Percentiles rank a stretch among this genome's conserved stretches.
Evolutionary conservation across 1,140 invertebrate species (phyloP).

Genomic region (Yoshiicerus persimilis): DNA sequence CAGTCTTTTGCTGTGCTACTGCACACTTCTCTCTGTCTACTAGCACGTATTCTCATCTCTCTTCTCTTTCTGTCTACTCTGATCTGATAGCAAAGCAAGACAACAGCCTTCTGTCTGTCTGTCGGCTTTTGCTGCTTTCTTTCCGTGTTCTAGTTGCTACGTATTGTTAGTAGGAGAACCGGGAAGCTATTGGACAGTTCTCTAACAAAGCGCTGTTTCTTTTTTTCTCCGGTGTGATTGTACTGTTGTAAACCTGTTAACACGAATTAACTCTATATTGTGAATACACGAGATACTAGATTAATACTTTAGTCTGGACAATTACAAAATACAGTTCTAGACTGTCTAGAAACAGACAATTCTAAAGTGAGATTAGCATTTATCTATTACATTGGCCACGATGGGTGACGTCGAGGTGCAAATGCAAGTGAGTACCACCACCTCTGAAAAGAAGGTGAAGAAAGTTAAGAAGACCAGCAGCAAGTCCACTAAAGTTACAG

Average conservation of each 20-base stretch:
- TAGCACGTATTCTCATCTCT: not conserved
- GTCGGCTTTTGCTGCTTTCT: not conserved
- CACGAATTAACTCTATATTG: not conserved
- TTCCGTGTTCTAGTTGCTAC: not conserved
- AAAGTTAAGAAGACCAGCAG: conserved; percentile 76
- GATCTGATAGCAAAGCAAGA: not conserved
- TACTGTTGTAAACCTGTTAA: not conserved
- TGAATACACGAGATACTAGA: not conserved
- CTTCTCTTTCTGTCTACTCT: not conserved
- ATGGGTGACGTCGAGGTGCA: conserved; percentile 85
- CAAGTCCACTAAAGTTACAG: conserved; percentile 64
- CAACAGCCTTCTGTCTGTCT: not conserved
- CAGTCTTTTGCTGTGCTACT: not conserved
- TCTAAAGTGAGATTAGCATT: not conserved
- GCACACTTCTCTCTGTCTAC: not conserved
- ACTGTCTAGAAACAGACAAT: not conserved
- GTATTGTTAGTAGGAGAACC: not conserved
- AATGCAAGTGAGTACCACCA: conserved; percentile 68
- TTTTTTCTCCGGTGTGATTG: not conserved
- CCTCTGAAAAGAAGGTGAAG: conserved; percentile 73
- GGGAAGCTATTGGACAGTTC: not conserved
- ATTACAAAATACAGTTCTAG: not conserved
- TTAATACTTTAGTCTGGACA: not conserved
- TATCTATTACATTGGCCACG: not conserved
- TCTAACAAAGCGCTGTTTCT: not conserved